Evolutionary conservation across 2,113 vertebrate species (phyloP).

Genomic region (Ifrita kowaldi): DNA sequence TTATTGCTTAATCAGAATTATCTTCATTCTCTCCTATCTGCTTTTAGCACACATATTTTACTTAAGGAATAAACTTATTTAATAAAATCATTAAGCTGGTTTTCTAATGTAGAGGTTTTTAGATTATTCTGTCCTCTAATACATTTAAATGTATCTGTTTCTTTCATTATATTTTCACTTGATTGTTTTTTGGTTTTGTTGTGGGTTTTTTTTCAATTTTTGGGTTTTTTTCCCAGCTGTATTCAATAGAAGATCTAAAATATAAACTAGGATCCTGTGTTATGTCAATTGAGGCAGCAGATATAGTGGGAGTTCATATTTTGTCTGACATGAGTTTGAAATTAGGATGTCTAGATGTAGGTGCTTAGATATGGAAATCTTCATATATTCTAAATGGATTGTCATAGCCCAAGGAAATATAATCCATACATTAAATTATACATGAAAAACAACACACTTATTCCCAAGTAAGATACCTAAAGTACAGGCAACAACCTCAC

Average conservation of each 20-base stretch:
- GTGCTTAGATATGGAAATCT: not conserved
- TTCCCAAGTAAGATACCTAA: not conserved
- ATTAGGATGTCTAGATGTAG: not conserved
- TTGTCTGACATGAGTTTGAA: not conserved
- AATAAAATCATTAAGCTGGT: not conserved
- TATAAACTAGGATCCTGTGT: not conserved
- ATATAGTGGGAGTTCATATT: not conserved
- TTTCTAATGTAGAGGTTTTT: not conserved
- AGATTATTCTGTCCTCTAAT: rapidly evolving
- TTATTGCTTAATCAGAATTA: not conserved
- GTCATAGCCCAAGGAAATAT: not conserved
- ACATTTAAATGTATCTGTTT: not conserved
- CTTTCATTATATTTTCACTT: not conserved
- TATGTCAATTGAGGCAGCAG: not conserved
- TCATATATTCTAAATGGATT: not conserved
- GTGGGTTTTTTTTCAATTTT: not conserved
- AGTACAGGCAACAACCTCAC: not conserved
- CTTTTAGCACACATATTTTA: not conserved
- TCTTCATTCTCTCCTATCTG: not conserved
- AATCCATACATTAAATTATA: not conserved
- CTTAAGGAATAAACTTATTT: not conserved
- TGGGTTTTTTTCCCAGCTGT: rapidly evolving
- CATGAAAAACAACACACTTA: not conserved
- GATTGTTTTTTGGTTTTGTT: not conserved
- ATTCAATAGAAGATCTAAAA: not conserved